Base-by-base conservation (phyloP, 2,888 invertebrate species). In the Dicycla oo region DNA sequence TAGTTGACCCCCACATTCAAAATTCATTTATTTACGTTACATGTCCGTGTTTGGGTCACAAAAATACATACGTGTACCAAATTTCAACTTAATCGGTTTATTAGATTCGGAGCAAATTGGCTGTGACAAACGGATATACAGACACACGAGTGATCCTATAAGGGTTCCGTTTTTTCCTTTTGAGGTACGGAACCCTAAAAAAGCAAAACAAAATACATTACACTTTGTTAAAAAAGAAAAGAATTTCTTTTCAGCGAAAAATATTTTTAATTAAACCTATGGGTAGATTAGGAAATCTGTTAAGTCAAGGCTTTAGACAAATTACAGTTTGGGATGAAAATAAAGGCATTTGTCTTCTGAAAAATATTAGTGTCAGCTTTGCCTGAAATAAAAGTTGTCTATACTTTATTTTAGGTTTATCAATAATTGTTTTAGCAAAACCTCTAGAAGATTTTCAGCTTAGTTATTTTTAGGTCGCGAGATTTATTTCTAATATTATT, bases 221-320 rank as follows among this genome's bases (percentile, higher is more conserved):
- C 0, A 57, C 51, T 62, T 30, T 13, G 38, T n/a, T 2, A 7
- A 26, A 75, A 73, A 23, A 60, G 5, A 54, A 54, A 58, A 49
- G 5, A 60, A 30, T 13, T 10, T 40, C 3, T 10, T 62, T 40
- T 3, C 20, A 62, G 57, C 13, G 45, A 30, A 53, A 69, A 40
- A 67, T 43, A 58, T 49, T 71, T 76, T 63, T 72, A 67, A 77
- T 78, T 66, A 78, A 72, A 72, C 40, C 38, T 20, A 10, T 38
- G 40, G 13, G 65, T 63, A 53, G 40, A 66, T 77, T 71, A 58
- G 71, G 71, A 77, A 72, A 71, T 43, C 62, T 63, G 47, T 69
- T 20, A 15, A 23, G 34, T 63, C 43, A 56, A 69, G 40, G 49
- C 20, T 60, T 56, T 40, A 63, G 58, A 54, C 38, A 67, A 67